Percentiles rank a stretch among this genome's conserved stretches.
Evolutionary conservation across 2,797 vertebrate genomes (phyloP).

Genomic region (Spinibarbus caldwelli): DNA sequence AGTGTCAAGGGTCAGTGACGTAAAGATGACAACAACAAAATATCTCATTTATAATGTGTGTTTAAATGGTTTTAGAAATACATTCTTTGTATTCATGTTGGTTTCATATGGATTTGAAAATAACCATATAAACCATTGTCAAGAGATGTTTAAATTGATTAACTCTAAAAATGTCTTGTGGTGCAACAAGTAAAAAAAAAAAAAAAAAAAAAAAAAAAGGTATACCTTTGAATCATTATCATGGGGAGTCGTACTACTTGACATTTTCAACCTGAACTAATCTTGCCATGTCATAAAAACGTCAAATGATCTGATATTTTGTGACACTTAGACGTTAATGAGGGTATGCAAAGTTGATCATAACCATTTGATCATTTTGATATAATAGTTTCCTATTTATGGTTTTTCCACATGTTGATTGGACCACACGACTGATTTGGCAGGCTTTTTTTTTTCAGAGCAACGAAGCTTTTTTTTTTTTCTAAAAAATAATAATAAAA

Average conservation of each 20-base stretch:
- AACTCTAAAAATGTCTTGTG: not conserved
- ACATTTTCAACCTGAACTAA: too few species aligned
- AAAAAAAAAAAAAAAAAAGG: too few species aligned
- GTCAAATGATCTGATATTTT: not conserved
- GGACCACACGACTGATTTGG: not conserved
- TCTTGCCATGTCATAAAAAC: not conserved
- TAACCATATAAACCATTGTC: not conserved
- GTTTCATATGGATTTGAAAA: not conserved
- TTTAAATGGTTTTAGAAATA: not conserved
- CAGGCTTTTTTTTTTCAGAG: not conserved
- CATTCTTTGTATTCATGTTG: not conserved
- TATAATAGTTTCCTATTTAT: not conserved
- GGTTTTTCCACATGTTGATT: not conserved
- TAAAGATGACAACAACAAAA: not conserved
- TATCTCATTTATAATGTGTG: not conserved
- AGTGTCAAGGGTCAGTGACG: not conserved
- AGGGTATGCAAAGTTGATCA: not conserved
- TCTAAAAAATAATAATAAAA: not conserved
- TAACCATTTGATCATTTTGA: not conserved
- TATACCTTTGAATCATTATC: not conserved
- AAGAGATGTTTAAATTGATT: not conserved
- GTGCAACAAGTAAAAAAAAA: not conserved
- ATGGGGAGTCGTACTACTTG: not conserved
- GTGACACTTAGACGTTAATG: not conserved
- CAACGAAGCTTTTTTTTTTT: not conserved